A percentile compares a stretch with the other conserved stretches of the same genome.
Evolutionary conservation across 2,888 invertebrate genomes (phyloP).

Genomic region (Atethmia centrago): DNA sequence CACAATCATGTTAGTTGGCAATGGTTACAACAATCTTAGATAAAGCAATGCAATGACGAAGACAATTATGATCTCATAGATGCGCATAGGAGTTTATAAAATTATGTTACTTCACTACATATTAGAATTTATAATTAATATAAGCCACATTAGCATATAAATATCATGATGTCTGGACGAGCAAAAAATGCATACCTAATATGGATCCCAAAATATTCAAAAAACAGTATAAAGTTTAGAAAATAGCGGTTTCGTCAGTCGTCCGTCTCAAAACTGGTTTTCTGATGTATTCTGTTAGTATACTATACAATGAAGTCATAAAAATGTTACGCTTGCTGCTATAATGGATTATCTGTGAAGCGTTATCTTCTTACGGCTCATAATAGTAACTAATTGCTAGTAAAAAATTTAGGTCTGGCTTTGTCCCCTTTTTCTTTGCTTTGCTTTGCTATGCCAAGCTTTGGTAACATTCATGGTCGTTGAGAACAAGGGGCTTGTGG

Average conservation of each 20-base stretch:
- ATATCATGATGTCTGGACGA: slow-evolving; percentile 15
- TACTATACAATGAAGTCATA: slow-evolving; percentile 64
- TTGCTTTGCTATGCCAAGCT: neutral
- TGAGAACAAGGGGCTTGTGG: no score
- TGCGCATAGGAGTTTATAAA: slow-evolving; percentile 12
- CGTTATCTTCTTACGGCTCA: slow-evolving; percentile 15
- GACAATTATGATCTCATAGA: slow-evolving; percentile 48
- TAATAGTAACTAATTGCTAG: neutral
- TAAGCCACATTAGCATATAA: slow-evolving; percentile 24
- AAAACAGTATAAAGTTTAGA: slow-evolving; percentile 50
- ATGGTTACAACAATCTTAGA: slow-evolving; percentile 43
- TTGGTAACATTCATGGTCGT: no score
- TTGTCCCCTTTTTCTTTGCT: no score
- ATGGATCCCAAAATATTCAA: slow-evolving; percentile 28
- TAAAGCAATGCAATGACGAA: slow-evolving; percentile 45
- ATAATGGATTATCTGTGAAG: slow-evolving; percentile 39
- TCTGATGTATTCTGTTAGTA: slow-evolving; percentile 42
- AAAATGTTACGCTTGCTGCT: slow-evolving; percentile 46
- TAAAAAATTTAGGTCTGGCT: neutral
- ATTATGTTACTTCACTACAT: neutral
- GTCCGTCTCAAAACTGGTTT: slow-evolving; percentile 53
- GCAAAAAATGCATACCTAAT: slow-evolving; percentile 37
- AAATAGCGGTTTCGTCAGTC: slow-evolving; percentile 43
- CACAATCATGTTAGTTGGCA: slow-evolving; percentile 46
- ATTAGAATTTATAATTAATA: slow-evolving; percentile 43